Conservation (phyloP, 2,888 invertebrate species). For the Trilocha varians region DNA sequence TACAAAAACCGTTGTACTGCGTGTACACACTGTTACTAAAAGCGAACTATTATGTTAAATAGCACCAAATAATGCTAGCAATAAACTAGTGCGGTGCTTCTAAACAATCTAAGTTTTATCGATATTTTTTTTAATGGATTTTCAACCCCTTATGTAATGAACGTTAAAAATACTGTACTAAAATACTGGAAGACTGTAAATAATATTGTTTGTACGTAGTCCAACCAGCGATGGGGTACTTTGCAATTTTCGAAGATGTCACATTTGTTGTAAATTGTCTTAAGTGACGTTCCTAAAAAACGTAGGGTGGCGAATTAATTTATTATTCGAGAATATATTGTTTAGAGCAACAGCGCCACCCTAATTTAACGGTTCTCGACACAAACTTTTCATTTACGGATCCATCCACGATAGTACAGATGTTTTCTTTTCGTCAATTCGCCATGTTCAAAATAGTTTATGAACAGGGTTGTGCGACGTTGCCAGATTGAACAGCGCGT, state of each 20-base stretch:
- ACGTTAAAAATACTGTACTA: constrained; percentile 31
- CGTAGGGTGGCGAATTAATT: too few species aligned
- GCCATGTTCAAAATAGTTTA: not conserved
- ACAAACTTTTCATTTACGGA: too few species aligned
- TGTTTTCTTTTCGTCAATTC: not conserved
- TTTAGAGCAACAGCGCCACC: too few species aligned
- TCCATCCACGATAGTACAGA: too few species aligned
- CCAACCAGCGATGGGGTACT: not conserved
- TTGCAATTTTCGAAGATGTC: too few species aligned
- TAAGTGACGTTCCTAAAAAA: too few species aligned
- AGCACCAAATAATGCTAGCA: constrained; percentile 59
- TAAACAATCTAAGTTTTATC: constrained; percentile 21
- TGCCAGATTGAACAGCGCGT: constrained; percentile 23
- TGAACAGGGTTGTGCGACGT: constrained; percentile 23
- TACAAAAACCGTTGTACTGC: not conserved
- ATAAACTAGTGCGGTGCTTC: constrained; percentile 43
- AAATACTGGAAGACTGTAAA: constrained; percentile 61
- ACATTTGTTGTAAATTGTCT: too few species aligned
- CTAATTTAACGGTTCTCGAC: too few species aligned
- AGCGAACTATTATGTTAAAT: constrained; percentile 30
- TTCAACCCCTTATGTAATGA: constrained; percentile 16
- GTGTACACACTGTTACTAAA: constrained; percentile 15
- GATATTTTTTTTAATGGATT: constrained; percentile 16
- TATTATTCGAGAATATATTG: too few species aligned
- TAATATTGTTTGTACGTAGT: constrained; percentile 6